Evolutionary conservation across 2,888 invertebrate species (phyloP).

Genomic region (Torymus aiolomorphi): DNA sequence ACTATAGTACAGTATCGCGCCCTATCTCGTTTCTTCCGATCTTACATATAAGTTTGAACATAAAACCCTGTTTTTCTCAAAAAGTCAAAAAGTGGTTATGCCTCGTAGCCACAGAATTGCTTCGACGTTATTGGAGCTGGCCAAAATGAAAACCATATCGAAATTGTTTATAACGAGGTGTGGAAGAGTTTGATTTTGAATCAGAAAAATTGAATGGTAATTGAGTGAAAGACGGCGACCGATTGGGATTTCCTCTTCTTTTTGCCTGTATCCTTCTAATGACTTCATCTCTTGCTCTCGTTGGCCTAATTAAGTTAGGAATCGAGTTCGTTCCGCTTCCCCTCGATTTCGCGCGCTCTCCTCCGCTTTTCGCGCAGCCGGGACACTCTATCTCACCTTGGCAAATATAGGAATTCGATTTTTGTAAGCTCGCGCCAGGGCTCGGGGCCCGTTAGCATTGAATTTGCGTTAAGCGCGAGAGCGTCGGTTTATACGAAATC

Average conservation of each 20-base stretch:
- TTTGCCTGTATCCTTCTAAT: neutral
- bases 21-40: too few species aligned
- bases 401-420: constrained; percentile 41
- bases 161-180: too few species aligned
- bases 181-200: too few species aligned
- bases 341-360: neutral
- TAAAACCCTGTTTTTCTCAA: too few species aligned
- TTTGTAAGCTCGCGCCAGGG: constrained; percentile 33
- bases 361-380: neutral
- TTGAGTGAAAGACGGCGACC: too few species aligned
- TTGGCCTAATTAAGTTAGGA: constrained; percentile 35
- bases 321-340: neutral
- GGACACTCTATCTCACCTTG: constrained; percentile 4
- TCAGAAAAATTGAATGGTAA: too few species aligned
- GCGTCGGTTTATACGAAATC: neutral
- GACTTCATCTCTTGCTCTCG: neutral
- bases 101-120: too few species aligned
- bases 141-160: too few species aligned
- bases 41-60: too few species aligned
- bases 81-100: too few species aligned
- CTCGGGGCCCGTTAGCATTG: constrained; percentile 35
- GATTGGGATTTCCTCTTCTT: neutral
- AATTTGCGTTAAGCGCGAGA: constrained; percentile 39
- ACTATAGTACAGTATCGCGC: too few species aligned
- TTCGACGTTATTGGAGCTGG: too few species aligned